Conservation (phyloP, 37 sponge, comb jelly and placozoan species). For the Spongilla lacustris region DNA sequence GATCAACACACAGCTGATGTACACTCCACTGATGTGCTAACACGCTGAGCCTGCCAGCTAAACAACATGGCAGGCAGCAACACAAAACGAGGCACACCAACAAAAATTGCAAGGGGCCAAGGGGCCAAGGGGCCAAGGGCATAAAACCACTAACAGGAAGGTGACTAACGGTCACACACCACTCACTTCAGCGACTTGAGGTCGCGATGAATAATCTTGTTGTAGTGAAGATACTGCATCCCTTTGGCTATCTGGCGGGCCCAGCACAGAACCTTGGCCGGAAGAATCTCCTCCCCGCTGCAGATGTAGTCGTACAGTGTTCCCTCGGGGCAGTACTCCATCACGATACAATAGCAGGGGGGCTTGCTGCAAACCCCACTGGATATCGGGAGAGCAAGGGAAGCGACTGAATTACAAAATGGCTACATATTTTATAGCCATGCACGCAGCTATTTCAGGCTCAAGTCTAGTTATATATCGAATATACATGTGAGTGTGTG, state of each 20-base stretch:
- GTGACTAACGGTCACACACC: background rate
- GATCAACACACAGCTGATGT: background rate
- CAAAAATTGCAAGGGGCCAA: background rate
- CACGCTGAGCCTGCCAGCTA: no score
- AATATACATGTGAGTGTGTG: no score
- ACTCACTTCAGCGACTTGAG: conserved; percentile 87
- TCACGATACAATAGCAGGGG: conserved; percentile 82
- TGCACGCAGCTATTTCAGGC: background rate
- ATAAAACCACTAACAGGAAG: background rate
- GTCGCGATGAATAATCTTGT: conserved; percentile 89
- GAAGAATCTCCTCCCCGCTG: conserved; percentile 60
- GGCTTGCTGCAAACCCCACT: conserved; percentile 82
- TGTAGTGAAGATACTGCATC: conserved; percentile 86
- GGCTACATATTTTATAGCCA: no score
- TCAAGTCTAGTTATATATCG: no score
- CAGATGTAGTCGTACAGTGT: conserved; percentile 76
- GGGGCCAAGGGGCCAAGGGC: no score
- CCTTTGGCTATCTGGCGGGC: conserved; percentile 83
- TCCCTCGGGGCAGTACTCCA: conserved; percentile 86
- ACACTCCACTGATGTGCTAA: no score
- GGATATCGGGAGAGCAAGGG: no score
- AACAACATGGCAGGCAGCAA: no score
- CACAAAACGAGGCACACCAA: background rate
- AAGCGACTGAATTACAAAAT: no score
- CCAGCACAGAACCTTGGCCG: conserved; percentile 77